phyloP scores from a whole-genome alignment of 2,113 vertebrate genomes.

The Rhinoptilus africanus region DNA sequence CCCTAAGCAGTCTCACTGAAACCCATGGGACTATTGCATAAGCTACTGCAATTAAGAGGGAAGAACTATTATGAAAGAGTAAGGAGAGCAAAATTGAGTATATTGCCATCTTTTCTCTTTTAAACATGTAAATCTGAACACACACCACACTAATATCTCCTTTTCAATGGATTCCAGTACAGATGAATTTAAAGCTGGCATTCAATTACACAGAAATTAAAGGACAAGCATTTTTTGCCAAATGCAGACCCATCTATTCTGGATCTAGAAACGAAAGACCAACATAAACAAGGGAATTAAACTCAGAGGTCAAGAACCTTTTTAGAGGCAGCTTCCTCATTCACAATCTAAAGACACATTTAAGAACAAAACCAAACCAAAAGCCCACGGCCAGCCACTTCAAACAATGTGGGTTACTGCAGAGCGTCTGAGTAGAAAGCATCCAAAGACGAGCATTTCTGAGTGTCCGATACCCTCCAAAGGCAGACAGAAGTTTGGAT shows the following conservation, averaged over 20 bases:
- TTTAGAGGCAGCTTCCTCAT: neutral
- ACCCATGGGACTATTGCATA: neutral
- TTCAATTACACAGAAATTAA: neutral
- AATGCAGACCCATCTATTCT: neutral
- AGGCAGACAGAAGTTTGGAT: rapidly evolving
- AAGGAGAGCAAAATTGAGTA: neutral
- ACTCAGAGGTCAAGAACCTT: neutral
- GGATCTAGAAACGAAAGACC: neutral
- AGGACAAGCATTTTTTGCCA: neutral
- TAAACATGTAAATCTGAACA: neutral
- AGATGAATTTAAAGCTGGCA: neutral
- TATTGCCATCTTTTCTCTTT: neutral
- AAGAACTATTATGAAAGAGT: neutral
- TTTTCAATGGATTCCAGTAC: neutral
- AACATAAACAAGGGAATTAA: neutral
- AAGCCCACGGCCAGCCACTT: neutral
- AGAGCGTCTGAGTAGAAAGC: rapidly evolving
- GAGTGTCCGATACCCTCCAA: rapidly evolving
- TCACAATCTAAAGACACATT: neutral
- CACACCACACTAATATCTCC: neutral
- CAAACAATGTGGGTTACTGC: rapidly evolving
- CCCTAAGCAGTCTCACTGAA: neutral
- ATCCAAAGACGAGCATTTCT: neutral
- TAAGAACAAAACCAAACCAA: neutral
- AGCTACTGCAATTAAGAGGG: neutral